Conservation (phyloP, 2,888 invertebrate species). For the Mythimna ferrago region DNA sequence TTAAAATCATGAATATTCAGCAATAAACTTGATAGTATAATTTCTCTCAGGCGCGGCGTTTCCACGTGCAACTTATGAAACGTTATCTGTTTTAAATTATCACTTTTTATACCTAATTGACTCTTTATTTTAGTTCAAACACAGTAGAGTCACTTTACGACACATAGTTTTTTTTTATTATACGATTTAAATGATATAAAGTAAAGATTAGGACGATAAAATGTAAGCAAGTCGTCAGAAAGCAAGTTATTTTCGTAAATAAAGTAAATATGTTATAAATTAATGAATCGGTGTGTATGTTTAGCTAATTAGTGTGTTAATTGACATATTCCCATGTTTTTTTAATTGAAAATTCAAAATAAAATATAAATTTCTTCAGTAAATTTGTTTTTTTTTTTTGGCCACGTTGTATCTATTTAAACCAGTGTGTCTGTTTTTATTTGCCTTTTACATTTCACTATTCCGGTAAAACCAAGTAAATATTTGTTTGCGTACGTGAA, state of each 20-base stretch:
- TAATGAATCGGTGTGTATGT: conserved; percentile 39
- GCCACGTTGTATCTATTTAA: conserved; percentile 9
- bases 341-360: conserved; percentile 7
- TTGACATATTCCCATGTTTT: conserved; percentile 46
- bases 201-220: conserved; percentile 58
- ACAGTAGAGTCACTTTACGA: conserved; percentile 52
- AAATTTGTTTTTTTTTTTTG: conserved; percentile 25
- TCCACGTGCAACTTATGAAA: conserved; percentile 50
- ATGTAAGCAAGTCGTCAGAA: conserved; percentile 37
- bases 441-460: conserved; percentile 4
- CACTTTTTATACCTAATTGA: conserved; percentile 60
- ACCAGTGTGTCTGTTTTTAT: conserved; percentile 40
- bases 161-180: conserved; percentile 51
- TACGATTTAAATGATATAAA: conserved; percentile 56
- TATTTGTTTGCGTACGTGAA: not conserved
- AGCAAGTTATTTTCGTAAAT: conserved; percentile 55
- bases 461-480: not conserved
- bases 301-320: conserved; percentile 56
- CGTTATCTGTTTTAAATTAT: conserved; percentile 62
- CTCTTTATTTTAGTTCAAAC: conserved; percentile 56
- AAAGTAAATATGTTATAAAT: conserved; percentile 42
- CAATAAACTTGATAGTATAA: conserved; percentile 45
- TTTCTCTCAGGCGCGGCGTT: conserved; percentile 34
- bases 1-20: conserved; percentile 62
- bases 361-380: conserved; percentile 18